Percentiles rank a stretch among this genome's conserved stretches.
These are phyloP conservation scores for Salvelinus namaycush DNA, from an alignment of 2,113 vertebrate genomes.

Conservation along the genomic window DNA sequence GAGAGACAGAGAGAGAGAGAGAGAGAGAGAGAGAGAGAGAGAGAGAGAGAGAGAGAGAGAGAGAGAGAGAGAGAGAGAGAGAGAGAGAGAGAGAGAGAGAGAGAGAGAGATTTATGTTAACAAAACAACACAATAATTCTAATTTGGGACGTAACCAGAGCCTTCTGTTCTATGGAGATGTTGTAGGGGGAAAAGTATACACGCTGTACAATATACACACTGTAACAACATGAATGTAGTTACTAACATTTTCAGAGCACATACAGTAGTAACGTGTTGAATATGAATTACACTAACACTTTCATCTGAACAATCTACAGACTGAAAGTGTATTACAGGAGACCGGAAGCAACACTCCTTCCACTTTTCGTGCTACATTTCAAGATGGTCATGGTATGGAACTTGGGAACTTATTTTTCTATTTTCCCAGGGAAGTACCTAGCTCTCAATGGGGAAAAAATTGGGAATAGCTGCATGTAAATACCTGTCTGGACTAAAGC, in stretches of 20 bases:
- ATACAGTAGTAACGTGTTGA: too few species aligned
- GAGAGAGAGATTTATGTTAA: constrained; percentile 14
- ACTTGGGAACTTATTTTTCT: too few species aligned
- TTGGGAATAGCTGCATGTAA: too few species aligned
- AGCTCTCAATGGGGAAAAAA: too few species aligned
- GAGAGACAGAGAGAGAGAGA: constrained; percentile 28
- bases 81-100: constrained; percentile 27
- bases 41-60: constrained; percentile 34
- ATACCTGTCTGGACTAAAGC: too few species aligned
- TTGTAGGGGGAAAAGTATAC: neutral
- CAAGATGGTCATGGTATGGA: too few species aligned
- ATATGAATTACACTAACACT: too few species aligned
- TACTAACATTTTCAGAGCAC: neutral
- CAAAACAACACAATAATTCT: neutral
- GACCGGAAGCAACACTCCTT: too few species aligned
- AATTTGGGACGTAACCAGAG: constrained; percentile 1
- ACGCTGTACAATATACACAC: neutral
- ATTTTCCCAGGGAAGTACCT: too few species aligned
- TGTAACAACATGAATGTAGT: neutral
- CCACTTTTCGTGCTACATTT: too few species aligned
- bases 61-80: constrained; percentile 29
- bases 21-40: constrained; percentile 29
- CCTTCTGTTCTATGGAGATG: neutral
- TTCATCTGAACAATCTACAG: too few species aligned
- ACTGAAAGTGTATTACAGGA: too few species aligned